Conservation (phyloP, 2,113 vertebrate genomes). For the Megaceryle maxima region DNA sequence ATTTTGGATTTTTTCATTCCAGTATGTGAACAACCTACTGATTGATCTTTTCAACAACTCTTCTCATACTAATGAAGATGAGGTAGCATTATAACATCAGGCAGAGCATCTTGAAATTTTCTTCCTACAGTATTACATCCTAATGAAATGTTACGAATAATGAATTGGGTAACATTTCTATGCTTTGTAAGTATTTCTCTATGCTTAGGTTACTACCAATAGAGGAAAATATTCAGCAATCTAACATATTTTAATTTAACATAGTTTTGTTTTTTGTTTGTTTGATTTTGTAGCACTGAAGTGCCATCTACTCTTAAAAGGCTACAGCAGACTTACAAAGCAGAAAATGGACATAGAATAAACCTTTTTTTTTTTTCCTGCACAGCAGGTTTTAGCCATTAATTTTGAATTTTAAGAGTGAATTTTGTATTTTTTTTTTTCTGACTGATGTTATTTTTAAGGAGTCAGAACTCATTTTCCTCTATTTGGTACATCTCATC, state of each 20-base stretch:
- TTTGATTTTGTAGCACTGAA: background rate
- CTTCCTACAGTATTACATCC: constrained; percentile 8
- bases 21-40: background rate
- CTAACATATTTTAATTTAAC: background rate
- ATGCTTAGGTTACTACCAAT: background rate
- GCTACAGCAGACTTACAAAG: background rate
- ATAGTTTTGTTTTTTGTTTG: background rate
- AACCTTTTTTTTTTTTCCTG: background rate
- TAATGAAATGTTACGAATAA: constrained; percentile 27
- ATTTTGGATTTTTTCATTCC: constrained; percentile 18
- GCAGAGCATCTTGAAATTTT: background rate
- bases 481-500: background rate
- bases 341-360: background rate
- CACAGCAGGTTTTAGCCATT: background rate
- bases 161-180: constrained; percentile 10
- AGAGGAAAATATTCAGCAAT: background rate
- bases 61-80: background rate
- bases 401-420: background rate
- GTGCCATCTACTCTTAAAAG: background rate
- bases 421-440: background rate
- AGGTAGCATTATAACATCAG: constrained; percentile 19
- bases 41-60: constrained; percentile 26
- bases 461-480: background rate
- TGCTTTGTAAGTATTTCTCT: background rate
- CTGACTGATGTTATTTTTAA: background rate